A percentile compares a stretch with the other conserved stretches of the same genome.
Conservation (phyloP, 2,797 vertebrate genomes). For the Paedocypris micromegethes region DNA sequence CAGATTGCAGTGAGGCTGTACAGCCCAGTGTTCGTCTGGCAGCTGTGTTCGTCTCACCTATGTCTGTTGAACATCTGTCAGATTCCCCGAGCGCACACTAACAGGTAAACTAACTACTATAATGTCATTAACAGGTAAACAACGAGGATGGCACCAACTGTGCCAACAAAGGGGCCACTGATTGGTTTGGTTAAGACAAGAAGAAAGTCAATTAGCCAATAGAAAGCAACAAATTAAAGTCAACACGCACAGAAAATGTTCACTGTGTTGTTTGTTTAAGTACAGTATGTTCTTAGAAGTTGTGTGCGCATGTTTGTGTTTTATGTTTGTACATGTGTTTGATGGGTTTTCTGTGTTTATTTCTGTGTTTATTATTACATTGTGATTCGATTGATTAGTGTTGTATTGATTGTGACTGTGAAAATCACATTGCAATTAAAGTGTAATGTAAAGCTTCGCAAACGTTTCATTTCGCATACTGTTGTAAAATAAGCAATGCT, state of each 20-base stretch:
- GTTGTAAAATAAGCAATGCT: too few species aligned
- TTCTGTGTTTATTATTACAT: too few species aligned
- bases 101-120: not conserved
- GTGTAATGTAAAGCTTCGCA: too few species aligned
- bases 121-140: constrained; percentile 31
- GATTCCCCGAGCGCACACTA: constrained; percentile 6
- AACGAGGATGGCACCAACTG: constrained; percentile 14
- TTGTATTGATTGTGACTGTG: too few species aligned
- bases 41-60: constrained; percentile 1
- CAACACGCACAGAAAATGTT: not conserved
- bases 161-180: not conserved
- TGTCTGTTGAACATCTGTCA: constrained; percentile 33
- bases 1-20: not conserved
- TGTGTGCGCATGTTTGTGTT: too few species aligned
- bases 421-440: too few species aligned
- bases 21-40: not conserved
- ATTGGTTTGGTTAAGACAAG: not conserved
- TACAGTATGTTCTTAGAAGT: too few species aligned
- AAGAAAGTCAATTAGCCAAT: not conserved
- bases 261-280: too few species aligned
- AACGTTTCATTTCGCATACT: too few species aligned
- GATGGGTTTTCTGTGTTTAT: too few species aligned
- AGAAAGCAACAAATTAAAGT: not conserved
- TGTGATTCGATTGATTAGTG: too few species aligned
- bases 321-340: too few species aligned